These are phyloP conservation scores for Troglohyphantes excavatus DNA, from an alignment of 2,888 invertebrate species.

Conservation along the genomic window DNA sequence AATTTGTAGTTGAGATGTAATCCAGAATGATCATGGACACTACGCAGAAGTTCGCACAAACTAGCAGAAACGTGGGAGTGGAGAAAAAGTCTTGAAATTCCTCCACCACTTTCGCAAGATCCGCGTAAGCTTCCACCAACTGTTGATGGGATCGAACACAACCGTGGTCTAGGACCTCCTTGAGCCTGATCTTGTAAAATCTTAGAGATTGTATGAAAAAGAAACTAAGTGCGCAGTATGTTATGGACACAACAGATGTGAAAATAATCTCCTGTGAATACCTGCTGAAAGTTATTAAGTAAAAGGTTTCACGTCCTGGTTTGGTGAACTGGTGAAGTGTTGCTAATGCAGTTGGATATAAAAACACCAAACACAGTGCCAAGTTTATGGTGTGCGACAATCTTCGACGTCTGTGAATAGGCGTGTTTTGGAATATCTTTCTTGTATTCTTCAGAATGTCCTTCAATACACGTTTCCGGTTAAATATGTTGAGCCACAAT, in stretches of 20 bases:
- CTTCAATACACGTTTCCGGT: not conserved
- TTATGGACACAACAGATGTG: not conserved
- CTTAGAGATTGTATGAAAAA: not conserved
- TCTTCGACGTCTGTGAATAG: too few relatives aligned
- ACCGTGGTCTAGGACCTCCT: not conserved
- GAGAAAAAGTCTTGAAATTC: conserved; percentile 8
- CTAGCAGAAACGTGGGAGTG: not conserved
- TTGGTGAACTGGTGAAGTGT: too few relatives aligned
- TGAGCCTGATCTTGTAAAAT: not conserved
- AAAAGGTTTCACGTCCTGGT: too few relatives aligned
- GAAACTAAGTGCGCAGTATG: not conserved
- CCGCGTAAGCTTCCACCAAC: not conserved
- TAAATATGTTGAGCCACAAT: conserved; percentile 2
- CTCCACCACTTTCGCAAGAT: not conserved
- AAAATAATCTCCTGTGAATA: conserved; percentile 1
- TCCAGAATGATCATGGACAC: not conserved
- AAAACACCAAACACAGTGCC: not conserved
- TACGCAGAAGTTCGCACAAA: not conserved
- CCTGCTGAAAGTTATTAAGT: not conserved
- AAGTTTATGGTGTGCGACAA: not conserved
- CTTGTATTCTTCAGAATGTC: not conserved
- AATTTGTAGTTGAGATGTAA: not conserved
- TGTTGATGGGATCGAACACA: not conserved
- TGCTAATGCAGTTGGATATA: not conserved
- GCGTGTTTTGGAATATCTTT: too few relatives aligned